phyloP scores from a whole-genome alignment of 2,888 invertebrate species.

The Digitonthophagus gazella region DNA sequence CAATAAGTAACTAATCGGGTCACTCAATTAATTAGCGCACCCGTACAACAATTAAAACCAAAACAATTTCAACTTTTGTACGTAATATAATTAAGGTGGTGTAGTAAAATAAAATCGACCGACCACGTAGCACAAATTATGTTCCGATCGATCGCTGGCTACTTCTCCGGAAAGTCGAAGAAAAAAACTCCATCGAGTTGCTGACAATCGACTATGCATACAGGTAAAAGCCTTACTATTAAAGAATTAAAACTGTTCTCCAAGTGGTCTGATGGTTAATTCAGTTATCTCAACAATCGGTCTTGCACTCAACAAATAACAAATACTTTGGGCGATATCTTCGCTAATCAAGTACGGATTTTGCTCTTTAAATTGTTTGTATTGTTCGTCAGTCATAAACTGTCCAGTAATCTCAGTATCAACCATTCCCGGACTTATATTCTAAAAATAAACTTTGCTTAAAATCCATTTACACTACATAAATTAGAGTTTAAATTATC shows the following conservation, averaged over 20 bases:
- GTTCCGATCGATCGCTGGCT: too few relatives aligned
- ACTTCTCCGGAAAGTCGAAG: too few relatives aligned
- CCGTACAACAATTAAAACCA: too few relatives aligned
- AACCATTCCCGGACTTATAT: constrained; percentile 63
- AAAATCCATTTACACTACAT: constrained; percentile 4
- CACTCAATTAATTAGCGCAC: too few relatives aligned
- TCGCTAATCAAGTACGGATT: constrained; percentile 54
- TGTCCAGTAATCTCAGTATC: constrained; percentile 54
- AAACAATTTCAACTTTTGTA: too few relatives aligned
- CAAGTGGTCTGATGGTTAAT: constrained; percentile 18
- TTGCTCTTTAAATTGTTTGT: constrained; percentile 27
- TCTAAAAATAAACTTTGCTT: constrained; percentile 48
- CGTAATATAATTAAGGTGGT: too few relatives aligned
- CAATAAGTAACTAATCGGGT: too few relatives aligned
- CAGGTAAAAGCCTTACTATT: too few relatives aligned
- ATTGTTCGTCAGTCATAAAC: constrained; percentile 28
- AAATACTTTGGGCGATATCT: constrained; percentile 63
- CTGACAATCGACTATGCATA: too few relatives aligned
- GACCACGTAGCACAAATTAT: too few relatives aligned
- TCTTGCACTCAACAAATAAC: constrained; percentile 62
- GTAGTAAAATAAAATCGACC: too few relatives aligned
- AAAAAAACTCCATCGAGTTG: too few relatives aligned
- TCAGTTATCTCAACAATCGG: constrained; percentile 53
- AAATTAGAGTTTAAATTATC: neutral
- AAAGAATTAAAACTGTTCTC: neutral